Evolutionary conservation across 2,888 invertebrate genomes (phyloP), one percentile per base, ranked within the genome.

Genomic region (Steinernema scapterisci): DNA sequence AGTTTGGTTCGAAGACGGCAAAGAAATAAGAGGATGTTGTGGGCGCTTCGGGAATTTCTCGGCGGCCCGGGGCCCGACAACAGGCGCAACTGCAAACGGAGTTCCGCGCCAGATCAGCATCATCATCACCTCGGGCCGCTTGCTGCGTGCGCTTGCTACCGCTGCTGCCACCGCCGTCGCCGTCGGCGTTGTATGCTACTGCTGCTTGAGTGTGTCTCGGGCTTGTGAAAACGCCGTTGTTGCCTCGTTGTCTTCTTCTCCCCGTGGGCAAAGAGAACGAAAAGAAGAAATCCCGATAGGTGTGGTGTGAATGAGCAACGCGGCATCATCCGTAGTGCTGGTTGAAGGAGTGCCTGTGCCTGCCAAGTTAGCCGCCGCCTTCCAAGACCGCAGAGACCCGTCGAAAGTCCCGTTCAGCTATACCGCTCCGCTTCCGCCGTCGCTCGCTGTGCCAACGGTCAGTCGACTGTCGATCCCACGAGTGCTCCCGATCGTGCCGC

Each of bases 321-420:
- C 38, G 38, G 38, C 16, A 19, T 48, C 63, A 63, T 63, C 63
- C 23, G 63, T 63, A 63, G 63, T 63, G 63, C 38, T 74, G 74
- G 43, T 74, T 51, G 71, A 74, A 74, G 74, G 74, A 70, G 74
- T 74, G 51, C 71, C 74, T 51, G 56, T 74, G 72, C 74, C 74
- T 45, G 51, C 51, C 70, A 74, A 74, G 70, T 70, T 74, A 51
- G 44, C 71, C 56, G 71, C 74, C 23, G 52, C 74, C 56, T 74
- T 74, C 56, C 71, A 51, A 74, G 38, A 74, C 46, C 52, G 52
- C 71, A 56, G 74, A 56, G 63, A 63, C 63, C 63, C 63, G 27
- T 63, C 63, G 63, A 70, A 71, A 45, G 23, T 52, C 43, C 74
- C 74, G 48, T 74, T 74, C 70, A 74, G 74, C 71, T 74, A 74